Base-by-base conservation (phyloP, 2,797 vertebrate species). In the Hafferia zeledoni region DNA sequence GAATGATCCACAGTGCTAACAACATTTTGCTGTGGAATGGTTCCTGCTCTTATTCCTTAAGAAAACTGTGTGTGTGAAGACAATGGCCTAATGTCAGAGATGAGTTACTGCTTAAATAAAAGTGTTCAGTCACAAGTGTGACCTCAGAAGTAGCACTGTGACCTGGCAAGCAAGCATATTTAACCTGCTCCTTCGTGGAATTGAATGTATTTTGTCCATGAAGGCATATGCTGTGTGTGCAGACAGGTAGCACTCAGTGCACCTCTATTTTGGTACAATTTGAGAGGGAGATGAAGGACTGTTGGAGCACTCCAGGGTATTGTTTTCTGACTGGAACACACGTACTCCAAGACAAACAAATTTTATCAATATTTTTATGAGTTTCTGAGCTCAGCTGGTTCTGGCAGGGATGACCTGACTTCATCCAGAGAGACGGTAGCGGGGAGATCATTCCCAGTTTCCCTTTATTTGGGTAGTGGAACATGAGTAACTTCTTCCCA, bases 281-380 rank as follows among this genome's bases (percentile, higher is more conserved):
- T 6, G 28, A 33, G 49, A 80, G 64, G 13, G 33, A 68, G 37
- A 13, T 9, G 43, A 47, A 65, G 71, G 64, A 47, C 1, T 12
- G 47, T 15, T 61, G 85, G 53, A 85, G 50, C 50, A 11, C 76
- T 68, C 55, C 18, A 17, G 69, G 82, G 43, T 49, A 85, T 80
- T 94, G 69, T 68, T 81, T 10, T 63, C 87, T 92, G 79, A 69
- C 92, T 93, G 37, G 39, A 91, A 1, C 28, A 31, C 20, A 8
- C 1, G 0, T 57, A 52, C 39, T 91, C 57, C 35, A 81, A 87
- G 72, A 90, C 88, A 95, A 94, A 84, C 27, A 87, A 53, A 93
- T 93, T 89, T 92, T 18, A 46, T 94, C 76, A 65, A 10, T 94
- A 49, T 64, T 89, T 96, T 87, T 77, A 57, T 77, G 87, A 89